These are phyloP conservation scores for Chydorus sphaericus DNA, from an alignment of 2,888 invertebrate genomes.

Conservation along the genomic window DNA sequence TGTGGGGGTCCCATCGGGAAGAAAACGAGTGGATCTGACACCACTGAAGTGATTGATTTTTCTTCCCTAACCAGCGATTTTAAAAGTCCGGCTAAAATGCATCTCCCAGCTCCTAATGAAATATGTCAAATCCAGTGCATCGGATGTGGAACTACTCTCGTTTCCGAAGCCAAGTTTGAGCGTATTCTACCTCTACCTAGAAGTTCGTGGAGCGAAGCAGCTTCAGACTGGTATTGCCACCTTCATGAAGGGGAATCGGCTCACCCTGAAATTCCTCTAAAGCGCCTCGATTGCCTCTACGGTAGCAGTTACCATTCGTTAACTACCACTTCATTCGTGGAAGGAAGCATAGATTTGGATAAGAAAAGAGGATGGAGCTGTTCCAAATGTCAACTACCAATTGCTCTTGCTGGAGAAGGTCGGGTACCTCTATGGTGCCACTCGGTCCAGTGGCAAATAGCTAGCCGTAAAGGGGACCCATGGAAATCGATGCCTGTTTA, in stretches of 20 bases:
- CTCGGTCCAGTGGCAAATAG: background rate
- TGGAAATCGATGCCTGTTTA: background rate
- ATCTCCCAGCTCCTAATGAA: background rate
- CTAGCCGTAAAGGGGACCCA: background rate
- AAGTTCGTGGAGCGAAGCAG: constrained; percentile 35
- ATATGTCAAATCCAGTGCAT: background rate
- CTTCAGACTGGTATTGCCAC: constrained; percentile 52
- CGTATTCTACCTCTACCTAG: constrained; percentile 44
- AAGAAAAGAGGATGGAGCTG: background rate
- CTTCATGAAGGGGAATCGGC: constrained; percentile 23
- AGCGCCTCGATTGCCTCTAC: constrained; percentile 37
- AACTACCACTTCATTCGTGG: constrained; percentile 29
- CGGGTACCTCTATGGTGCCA: background rate
- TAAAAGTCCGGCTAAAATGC: background rate
- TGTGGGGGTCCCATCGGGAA: background rate
- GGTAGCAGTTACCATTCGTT: constrained; percentile 40
- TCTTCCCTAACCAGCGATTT: background rate
- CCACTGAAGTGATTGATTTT: background rate
- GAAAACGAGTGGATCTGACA: constrained; percentile 2
- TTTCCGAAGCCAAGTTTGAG: constrained; percentile 2
- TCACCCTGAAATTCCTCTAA: background rate
- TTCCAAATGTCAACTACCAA: background rate
- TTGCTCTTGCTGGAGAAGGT: background rate
- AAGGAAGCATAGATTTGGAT: background rate
- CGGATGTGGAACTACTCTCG: background rate